Evolutionary conservation across 2,888 invertebrate genomes (phyloP).

Genomic region (Drosophila merina): DNA sequence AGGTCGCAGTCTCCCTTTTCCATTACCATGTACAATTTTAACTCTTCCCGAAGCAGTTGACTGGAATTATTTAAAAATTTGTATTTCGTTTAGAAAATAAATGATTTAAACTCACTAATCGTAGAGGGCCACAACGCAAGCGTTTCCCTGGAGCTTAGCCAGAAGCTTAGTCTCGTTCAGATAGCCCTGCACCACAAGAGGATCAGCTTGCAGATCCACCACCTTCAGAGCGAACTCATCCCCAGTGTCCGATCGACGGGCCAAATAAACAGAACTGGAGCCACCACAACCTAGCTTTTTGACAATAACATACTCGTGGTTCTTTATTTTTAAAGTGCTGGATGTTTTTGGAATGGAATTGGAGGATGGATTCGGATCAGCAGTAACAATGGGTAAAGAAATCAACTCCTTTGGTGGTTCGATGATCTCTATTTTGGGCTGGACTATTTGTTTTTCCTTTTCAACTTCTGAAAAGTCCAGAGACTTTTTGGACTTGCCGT

Average conservation of each 20-base stretch:
- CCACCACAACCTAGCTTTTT: constrained; percentile 94
- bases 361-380: constrained; percentile 7
- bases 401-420: constrained; percentile 15
- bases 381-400: constrained; percentile 1
- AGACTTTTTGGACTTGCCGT: constrained; percentile 72
- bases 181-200: constrained; percentile 90
- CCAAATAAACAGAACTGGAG: constrained; percentile 90
- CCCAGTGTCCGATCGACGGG: constrained; percentile 72
- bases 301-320: constrained; percentile 89
- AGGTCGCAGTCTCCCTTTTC: constrained; percentile 97
- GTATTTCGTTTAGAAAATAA: not conserved
- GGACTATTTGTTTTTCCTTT: constrained; percentile 3
- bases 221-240: constrained; percentile 84
- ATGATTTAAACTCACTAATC: constrained; percentile 89
- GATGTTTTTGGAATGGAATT: constrained; percentile 34
- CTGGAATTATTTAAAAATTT: constrained; percentile 84
- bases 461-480: constrained; percentile 65
- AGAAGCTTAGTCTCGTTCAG: constrained; percentile 95
- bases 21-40: constrained; percentile 92
- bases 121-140: constrained; percentile 92
- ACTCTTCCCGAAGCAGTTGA: constrained; percentile 88
- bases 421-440: not conserved
- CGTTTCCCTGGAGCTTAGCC: constrained; percentile 91
- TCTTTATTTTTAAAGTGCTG: constrained; percentile 87
- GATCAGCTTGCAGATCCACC: constrained; percentile 91